A percentile compares a stretch with the other conserved stretches of the same genome.
Conservation (phyloP, 2,113 vertebrate species). For the Psephotus haematonotus region DNA sequence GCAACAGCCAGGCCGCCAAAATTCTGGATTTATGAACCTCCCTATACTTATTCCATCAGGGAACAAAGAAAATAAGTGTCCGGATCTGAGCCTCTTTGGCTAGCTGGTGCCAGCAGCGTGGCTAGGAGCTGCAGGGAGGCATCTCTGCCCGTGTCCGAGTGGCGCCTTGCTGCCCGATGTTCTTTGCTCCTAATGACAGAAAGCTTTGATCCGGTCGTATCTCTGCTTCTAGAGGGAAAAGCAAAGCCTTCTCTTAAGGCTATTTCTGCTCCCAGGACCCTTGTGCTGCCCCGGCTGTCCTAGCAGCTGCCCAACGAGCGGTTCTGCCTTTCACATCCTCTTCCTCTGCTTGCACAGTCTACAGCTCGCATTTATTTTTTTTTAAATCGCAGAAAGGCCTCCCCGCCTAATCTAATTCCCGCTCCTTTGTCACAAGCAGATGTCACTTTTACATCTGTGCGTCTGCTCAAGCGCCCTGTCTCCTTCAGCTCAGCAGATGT, state of each 20-base stretch:
- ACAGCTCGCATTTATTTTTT: not conserved
- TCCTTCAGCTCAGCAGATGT: constrained; percentile 79
- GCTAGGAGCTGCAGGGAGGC: not conserved
- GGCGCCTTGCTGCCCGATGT: not conserved
- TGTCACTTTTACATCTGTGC: constrained; percentile 95
- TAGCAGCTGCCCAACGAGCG: constrained; percentile 24
- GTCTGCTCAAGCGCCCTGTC: constrained; percentile 76
- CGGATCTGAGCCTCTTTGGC: not conserved
- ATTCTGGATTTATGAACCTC: accelerated
- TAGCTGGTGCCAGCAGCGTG: not conserved
- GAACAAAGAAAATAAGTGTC: not conserved
- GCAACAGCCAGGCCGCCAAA: not conserved
- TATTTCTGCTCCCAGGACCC: constrained; percentile 18
- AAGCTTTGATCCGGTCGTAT: not conserved
- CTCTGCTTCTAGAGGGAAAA: not conserved
- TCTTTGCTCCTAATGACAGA: accelerated
- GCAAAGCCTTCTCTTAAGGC: not conserved
- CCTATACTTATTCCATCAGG: not conserved
- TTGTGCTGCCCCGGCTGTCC: not conserved
- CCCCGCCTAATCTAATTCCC: constrained; percentile 87
- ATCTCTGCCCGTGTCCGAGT: not conserved
- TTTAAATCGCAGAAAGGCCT: constrained; percentile 75
- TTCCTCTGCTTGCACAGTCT: constrained; percentile 16
- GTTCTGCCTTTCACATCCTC: constrained; percentile 2
- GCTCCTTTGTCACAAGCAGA: constrained; percentile 87